These are phyloP conservation scores for Peromyscus polionotus DNA, from an alignment of 2,113 vertebrate genomes.

Conservation along the genomic window DNA sequence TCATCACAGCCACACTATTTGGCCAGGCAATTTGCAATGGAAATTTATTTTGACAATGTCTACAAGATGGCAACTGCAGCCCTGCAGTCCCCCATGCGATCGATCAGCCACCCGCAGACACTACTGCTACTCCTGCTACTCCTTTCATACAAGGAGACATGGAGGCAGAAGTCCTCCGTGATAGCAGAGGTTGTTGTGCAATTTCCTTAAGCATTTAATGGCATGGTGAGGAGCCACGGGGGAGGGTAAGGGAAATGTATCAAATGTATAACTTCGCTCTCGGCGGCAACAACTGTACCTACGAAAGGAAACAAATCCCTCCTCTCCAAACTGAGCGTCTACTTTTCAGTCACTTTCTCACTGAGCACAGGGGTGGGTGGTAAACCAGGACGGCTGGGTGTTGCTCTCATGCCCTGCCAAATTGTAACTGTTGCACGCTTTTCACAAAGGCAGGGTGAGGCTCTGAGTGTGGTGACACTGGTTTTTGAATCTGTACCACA, in stretches of 20 bases:
- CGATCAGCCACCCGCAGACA: slow-evolving; percentile 48
- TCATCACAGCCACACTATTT: slow-evolving; percentile 12
- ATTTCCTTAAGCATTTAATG: slow-evolving; percentile 1
- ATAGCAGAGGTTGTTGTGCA: background rate
- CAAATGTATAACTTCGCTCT: background rate
- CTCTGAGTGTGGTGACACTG: background rate
- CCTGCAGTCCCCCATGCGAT: slow-evolving; percentile 20
- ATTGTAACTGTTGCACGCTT: background rate
- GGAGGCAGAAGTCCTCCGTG: background rate
- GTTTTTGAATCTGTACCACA: background rate
- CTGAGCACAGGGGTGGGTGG: accelerated
- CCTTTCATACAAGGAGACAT: slow-evolving; percentile 35
- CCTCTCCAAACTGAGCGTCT: background rate
- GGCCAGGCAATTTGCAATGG: slow-evolving; percentile 20
- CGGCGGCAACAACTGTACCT: background rate
- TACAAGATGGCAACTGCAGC: slow-evolving; percentile 55
- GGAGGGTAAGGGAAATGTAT: accelerated
- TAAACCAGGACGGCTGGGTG: background rate
- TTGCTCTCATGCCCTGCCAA: background rate
- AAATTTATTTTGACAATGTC: slow-evolving; percentile 73
- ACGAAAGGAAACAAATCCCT: background rate
- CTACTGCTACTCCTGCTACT: background rate
- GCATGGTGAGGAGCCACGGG: background rate
- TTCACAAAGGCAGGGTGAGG: background rate
- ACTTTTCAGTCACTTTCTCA: background rate